These are phyloP conservation scores for Pygocentrus nattereri DNA, from an alignment of 2,797 vertebrate species.

Conservation along the genomic window DNA sequence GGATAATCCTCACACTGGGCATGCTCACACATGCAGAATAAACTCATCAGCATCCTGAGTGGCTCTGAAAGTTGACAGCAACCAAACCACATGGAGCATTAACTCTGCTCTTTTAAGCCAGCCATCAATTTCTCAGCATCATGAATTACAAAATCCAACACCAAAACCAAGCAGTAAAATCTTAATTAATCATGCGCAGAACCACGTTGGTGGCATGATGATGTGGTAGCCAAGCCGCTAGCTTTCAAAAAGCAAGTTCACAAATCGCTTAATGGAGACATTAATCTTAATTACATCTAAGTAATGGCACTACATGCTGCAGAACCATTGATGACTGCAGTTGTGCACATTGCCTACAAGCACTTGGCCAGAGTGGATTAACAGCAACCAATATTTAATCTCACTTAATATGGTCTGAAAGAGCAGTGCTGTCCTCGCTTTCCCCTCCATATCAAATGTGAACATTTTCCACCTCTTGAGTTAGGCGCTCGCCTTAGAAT, in stretches of 20 bases:
- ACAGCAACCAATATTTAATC: slow-evolving; percentile 41
- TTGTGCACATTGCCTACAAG: slow-evolving; percentile 27
- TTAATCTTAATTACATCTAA: slow-evolving; percentile 37
- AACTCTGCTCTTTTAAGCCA: slow-evolving; percentile 36
- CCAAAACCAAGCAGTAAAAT: slow-evolving; percentile 6
- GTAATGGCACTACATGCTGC: slow-evolving; percentile 22
- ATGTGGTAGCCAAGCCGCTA: neutral
- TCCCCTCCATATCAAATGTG: slow-evolving; percentile 19
- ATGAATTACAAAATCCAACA: slow-evolving; percentile 8
- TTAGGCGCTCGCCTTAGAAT: slow-evolving; percentile 30
- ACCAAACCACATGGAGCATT: slow-evolving; percentile 29
- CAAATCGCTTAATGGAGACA: slow-evolving; percentile 8
- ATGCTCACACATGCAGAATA: slow-evolving; percentile 49
- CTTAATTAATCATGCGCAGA: slow-evolving; percentile 27
- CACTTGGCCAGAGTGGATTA: slow-evolving; percentile 40
- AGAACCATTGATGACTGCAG: slow-evolving; percentile 17
- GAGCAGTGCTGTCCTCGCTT: slow-evolving; percentile 17
- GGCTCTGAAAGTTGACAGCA: slow-evolving; percentile 35
- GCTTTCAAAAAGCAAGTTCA: slow-evolving; percentile 15
- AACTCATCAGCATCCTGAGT: slow-evolving; percentile 44
- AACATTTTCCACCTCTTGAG: slow-evolving; percentile 38
- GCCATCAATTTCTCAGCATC: slow-evolving; percentile 12
- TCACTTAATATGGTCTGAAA: slow-evolving; percentile 44
- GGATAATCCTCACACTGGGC: slow-evolving; percentile 42
- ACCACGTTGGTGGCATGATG: slow-evolving; percentile 5